Evolutionary conservation across 2,888 invertebrate species (phyloP).

Genomic region (Margaritifera margaritifera): DNA sequence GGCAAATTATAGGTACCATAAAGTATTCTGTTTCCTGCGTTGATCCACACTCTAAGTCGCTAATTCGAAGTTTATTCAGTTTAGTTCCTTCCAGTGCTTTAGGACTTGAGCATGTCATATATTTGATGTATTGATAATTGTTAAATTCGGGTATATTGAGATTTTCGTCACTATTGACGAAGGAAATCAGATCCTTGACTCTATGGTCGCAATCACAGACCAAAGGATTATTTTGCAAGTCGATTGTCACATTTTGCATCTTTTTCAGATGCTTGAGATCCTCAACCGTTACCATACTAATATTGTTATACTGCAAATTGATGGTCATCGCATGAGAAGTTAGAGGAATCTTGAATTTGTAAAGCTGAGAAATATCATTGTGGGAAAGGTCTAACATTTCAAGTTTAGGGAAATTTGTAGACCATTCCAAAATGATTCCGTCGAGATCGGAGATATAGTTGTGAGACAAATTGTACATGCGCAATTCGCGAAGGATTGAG

Average conservation of each 20-base stretch:
- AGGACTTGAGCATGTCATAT: constrained; percentile 41
- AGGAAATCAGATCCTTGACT: constrained; percentile 19
- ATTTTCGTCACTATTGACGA: constrained; percentile 18
- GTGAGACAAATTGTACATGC: constrained; percentile 32
- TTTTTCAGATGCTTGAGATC: constrained; percentile 35
- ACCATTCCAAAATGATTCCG: constrained; percentile 41
- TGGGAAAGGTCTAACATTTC: constrained; percentile 49
- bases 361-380: constrained; percentile 45
- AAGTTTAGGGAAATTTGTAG: constrained; percentile 44
- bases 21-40: constrained; percentile 24
- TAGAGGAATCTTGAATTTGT: constrained; percentile 33
- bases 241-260: constrained; percentile 43
- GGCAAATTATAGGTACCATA: constrained; percentile 26
- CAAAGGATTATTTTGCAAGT: constrained; percentile 50
- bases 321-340: constrained; percentile 28
- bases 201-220: constrained; percentile 45
- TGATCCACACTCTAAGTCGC: constrained; percentile 16
- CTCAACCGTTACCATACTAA: constrained; percentile 35
- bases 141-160: constrained; percentile 16
- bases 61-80: constrained; percentile 21
- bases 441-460: constrained; percentile 36
- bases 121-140: constrained; percentile 36
- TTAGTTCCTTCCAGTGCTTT: constrained; percentile 17
- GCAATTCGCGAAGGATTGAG: constrained; percentile 36
- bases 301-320: constrained; percentile 46